These are phyloP conservation scores for Amblyjoppa fuscipennis DNA, from an alignment of 2,888 invertebrate species.

Conservation along the genomic window DNA sequence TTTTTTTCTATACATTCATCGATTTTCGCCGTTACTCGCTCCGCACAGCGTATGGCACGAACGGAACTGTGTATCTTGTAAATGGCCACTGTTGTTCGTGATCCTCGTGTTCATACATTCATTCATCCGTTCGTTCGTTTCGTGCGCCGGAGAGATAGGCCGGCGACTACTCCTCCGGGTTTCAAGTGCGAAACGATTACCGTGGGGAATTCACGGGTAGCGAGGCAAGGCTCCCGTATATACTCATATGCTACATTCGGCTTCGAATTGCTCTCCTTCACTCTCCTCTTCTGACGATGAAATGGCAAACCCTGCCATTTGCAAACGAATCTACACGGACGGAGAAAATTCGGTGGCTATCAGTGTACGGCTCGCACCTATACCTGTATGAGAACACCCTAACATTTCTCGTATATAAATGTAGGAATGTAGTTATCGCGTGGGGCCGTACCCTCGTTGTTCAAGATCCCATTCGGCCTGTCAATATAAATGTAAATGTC, in stretches of 20 bases:
- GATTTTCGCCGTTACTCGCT: neutral
- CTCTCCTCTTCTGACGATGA: neutral
- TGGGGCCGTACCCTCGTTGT: conserved; percentile 67
- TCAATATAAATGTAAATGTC: conserved; percentile 84
- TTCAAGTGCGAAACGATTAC: conserved; percentile 47
- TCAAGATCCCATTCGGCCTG: conserved; percentile 80
- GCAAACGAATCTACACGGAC: neutral
- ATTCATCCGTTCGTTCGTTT: conserved; percentile 42
- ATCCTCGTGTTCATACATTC: conserved; percentile 22
- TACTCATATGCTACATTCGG: conserved; percentile 13
- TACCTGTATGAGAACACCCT: neutral
- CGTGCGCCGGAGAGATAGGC: conserved; percentile 4
- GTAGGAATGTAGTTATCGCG: conserved; percentile 51
- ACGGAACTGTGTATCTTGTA: neutral
- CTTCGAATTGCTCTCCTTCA: neutral
- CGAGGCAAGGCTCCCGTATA: neutral
- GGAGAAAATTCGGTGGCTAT: neutral
- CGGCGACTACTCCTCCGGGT: conserved; percentile 8
- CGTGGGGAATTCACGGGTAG: conserved; percentile 33
- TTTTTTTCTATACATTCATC: neutral
- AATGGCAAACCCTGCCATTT: neutral
- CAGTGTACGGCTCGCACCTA: neutral
- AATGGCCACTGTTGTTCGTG: conserved; percentile 6
- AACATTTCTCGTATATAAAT: neutral
- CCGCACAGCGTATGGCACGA: neutral